Conservation (phyloP, 2,113 vertebrate genomes). For the Setophaga petechia region DNA sequence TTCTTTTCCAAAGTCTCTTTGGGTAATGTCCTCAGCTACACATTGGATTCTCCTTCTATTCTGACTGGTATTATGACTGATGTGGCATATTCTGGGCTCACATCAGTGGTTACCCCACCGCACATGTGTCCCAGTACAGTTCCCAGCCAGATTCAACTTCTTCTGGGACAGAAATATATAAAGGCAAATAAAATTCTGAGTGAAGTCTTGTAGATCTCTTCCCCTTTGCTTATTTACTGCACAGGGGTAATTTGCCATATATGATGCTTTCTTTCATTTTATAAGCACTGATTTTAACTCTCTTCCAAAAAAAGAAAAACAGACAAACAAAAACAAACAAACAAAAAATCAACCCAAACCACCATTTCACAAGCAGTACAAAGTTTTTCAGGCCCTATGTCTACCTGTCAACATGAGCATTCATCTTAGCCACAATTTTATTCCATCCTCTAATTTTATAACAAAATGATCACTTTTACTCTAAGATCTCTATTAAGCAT, state of each 20-base stretch:
- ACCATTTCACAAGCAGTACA: neutral
- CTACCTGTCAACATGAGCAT: neutral
- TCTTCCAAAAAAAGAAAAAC: neutral
- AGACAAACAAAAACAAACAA: neutral
- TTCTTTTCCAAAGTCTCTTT: neutral
- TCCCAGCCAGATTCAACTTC: neutral
- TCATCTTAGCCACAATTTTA: neutral
- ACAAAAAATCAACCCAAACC: neutral
- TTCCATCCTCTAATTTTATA: neutral
- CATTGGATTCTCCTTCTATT: neutral
- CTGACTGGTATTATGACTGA: neutral
- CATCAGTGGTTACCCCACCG: neutral
- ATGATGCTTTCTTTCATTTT: neutral
- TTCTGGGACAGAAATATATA: neutral
- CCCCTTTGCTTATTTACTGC: neutral
- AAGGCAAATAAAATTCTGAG: neutral
- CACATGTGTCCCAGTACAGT: fast-evolving
- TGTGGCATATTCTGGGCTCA: neutral
- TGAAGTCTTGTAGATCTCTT: neutral
- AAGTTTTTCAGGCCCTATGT: neutral
- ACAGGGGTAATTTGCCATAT: neutral
- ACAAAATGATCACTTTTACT: neutral
- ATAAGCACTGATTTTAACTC: neutral
- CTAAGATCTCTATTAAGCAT: neutral
- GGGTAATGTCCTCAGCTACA: neutral